These are phyloP conservation scores for Eonycteris spelaea DNA, from an alignment of 2,113 vertebrate genomes.

Conservation along the genomic window DNA sequence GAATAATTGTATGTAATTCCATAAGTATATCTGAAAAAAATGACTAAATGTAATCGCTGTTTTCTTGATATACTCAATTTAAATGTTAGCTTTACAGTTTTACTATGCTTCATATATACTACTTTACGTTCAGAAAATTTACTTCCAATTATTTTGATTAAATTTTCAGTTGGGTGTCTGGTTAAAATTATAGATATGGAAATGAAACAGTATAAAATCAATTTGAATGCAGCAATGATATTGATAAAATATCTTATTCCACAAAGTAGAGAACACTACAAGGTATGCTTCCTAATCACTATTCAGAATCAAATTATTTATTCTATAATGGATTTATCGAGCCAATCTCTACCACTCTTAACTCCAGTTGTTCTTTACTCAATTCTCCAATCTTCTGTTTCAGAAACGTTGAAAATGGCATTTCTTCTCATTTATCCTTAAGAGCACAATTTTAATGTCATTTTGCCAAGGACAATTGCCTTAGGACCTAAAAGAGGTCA, in stretches of 20 bases:
- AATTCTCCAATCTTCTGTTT: not conserved
- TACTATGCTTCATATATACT: not conserved
- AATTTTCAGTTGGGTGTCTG: not conserved
- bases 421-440: not conserved
- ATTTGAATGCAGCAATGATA: not conserved
- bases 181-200: not conserved
- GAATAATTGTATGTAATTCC: not conserved
- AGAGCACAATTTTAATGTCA: not conserved
- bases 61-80: not conserved
- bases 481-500: not conserved
- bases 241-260: not conserved
- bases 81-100: not conserved
- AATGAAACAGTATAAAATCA: not conserved
- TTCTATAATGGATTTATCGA: not conserved
- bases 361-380: not conserved
- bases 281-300: not conserved
- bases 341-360: not conserved
- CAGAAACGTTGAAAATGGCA: not conserved
- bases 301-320: not conserved
- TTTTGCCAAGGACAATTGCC: not conserved
- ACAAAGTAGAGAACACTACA: not conserved
- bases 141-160: not conserved
- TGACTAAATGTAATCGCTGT: not conserved
- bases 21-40: not conserved
- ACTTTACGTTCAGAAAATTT: not conserved